A percentile compares a stretch with the other conserved stretches of the same genome.
phyloP scores from a whole-genome alignment of 2,888 invertebrate species.

The Melinaea menophilus region DNA sequence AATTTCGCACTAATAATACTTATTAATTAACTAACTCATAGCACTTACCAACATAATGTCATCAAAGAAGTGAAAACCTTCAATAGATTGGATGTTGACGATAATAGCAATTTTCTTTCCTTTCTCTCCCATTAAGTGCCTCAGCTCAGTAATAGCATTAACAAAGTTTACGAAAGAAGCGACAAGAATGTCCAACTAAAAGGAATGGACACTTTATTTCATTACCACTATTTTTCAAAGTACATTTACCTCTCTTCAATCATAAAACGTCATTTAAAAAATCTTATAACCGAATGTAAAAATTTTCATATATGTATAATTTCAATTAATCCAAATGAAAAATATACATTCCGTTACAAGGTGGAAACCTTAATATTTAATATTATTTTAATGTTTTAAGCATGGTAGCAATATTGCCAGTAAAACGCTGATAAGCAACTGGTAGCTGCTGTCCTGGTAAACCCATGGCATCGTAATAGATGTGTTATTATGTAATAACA shows the following conservation, averaged over 20 bases:
- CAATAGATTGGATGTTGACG: constrained; percentile 61
- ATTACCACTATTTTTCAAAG: constrained; percentile 26
- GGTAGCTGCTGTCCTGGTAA: constrained; percentile 70
- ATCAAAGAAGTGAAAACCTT: constrained; percentile 59
- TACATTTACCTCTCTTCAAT: background rate
- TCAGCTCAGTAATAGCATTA: constrained; percentile 48
- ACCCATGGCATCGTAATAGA: constrained; percentile 64
- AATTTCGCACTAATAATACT: constrained; percentile 6
- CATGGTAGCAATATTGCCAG: constrained; percentile 76
- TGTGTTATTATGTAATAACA: constrained; percentile 7
- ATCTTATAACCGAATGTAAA: too few species aligned
- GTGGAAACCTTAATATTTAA: too few species aligned
- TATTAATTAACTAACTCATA: constrained; percentile 12
- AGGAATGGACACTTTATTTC: constrained; percentile 34
- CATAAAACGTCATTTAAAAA: background rate
- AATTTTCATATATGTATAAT: too few species aligned
- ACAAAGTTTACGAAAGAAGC: constrained; percentile 53
- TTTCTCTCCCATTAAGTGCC: constrained; percentile 54
- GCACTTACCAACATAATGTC: constrained; percentile 53
- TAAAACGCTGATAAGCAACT: constrained; percentile 70
- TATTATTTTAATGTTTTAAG: constrained; percentile 46
- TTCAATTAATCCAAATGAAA: too few species aligned
- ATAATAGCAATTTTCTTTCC: constrained; percentile 63
- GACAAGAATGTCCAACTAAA: constrained; percentile 62
- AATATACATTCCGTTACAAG: too few species aligned